Evolutionary conservation across 2,113 vertebrate species (phyloP).

Genomic region (Myrmophylax atrothorax): DNA sequence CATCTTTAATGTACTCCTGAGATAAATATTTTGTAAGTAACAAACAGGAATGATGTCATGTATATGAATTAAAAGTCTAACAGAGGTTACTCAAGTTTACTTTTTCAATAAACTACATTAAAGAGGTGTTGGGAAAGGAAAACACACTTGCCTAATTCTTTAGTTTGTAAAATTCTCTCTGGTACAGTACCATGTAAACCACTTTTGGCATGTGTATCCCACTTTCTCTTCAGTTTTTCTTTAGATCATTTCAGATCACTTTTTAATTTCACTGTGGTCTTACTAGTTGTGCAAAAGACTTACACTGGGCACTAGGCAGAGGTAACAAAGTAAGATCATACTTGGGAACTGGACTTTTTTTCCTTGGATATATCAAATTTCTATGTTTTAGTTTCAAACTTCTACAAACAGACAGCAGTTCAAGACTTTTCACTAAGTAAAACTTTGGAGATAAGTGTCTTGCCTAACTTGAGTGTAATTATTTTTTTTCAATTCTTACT

Average conservation of each 20-base stretch:
- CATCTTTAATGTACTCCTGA: not conserved
- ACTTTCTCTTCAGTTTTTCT: not conserved
- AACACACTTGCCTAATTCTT: not conserved
- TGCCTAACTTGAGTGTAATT: not conserved
- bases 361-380: not conserved
- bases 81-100: not conserved
- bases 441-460: not conserved
- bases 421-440: not conserved
- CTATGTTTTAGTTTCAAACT: not conserved
- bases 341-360: not conserved
- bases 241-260: not conserved
- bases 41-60: not conserved
- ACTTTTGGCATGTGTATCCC: not conserved
- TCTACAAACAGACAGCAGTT: not conserved
- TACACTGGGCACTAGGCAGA: not conserved
- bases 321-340: not conserved
- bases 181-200: not conserved
- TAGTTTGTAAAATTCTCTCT: not conserved
- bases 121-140: not conserved
- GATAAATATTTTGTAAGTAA: not conserved
- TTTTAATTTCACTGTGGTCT: not conserved
- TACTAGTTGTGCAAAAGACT: not conserved
- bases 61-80: not conserved
- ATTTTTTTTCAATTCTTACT: not conserved
- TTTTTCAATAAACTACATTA: not conserved